These are phyloP conservation scores for Apis cerana DNA, from an alignment of 1,140 invertebrate species.

Conservation along the genomic window DNA sequence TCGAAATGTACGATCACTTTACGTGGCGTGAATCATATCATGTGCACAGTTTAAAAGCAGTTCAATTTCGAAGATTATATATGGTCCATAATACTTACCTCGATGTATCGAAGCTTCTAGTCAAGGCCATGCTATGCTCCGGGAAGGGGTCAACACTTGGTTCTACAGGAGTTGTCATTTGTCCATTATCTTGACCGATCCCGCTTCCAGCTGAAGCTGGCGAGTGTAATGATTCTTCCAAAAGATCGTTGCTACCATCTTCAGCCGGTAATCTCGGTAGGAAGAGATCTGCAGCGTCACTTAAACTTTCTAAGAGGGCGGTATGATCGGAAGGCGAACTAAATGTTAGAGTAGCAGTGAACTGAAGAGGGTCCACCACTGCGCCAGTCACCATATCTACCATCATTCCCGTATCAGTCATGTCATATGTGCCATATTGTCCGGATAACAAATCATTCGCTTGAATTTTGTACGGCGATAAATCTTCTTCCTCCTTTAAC, in stretches of 20 bases:
- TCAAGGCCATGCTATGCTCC: slow-evolving; percentile 83
- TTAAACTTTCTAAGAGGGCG: slow-evolving; percentile 86
- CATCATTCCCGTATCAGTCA: slow-evolving; percentile 89
- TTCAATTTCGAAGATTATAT: background rate
- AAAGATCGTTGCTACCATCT: slow-evolving; percentile 83
- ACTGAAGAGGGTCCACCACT: slow-evolving; percentile 90
- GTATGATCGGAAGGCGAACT: slow-evolving; percentile 88
- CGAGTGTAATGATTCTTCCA: slow-evolving; percentile 81
- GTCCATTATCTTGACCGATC: slow-evolving; percentile 84
- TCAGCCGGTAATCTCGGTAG: slow-evolving; percentile 85
- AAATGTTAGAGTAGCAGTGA: slow-evolving; percentile 90
- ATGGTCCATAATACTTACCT: slow-evolving; percentile 61
- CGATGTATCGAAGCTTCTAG: slow-evolving; percentile 77
- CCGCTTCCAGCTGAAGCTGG: slow-evolving; percentile 79
- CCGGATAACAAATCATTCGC: slow-evolving; percentile 82
- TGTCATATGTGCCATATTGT: slow-evolving; percentile 86
- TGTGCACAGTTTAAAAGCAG: background rate
- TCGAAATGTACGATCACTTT: too few species aligned
- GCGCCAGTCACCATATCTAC: slow-evolving; percentile 88
- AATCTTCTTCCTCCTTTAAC: slow-evolving; percentile 89
- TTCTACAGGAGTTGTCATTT: slow-evolving; percentile 85
- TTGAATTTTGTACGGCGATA: slow-evolving; percentile 88
- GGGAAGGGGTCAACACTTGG: slow-evolving; percentile 86
- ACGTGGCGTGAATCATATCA: too few species aligned
- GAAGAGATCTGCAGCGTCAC: slow-evolving; percentile 89